Base-by-base conservation (phyloP, 2,113 vertebrate genomes). In the Limnothrissa miodon region DNA sequence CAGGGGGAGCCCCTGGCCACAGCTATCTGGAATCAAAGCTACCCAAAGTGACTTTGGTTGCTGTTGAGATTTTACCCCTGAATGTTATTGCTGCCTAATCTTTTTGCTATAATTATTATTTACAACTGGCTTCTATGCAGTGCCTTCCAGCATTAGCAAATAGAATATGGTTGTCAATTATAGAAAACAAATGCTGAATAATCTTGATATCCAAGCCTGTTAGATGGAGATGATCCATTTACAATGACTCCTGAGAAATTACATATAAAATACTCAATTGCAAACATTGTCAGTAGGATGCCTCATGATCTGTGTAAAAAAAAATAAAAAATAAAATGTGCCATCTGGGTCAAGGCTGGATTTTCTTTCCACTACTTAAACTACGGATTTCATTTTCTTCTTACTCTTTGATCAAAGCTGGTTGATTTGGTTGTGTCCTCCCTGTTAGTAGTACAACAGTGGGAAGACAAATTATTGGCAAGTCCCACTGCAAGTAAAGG, bases 361-460 rank as follows among this genome's bases (percentile, higher is more conserved):
- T 29, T 66, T 23, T 21, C 17, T 33, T 66, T 66, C 9, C 66
- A 33, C 66, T 17, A 33, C 19, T 74, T 13, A 74, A 36, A 36
- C 15, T 21, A 5, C n/a, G n/a, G 4, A 39, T 33, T 62, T 62
- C 5, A 15, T 29, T 74, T 10, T 36, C 66, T 74, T 11, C 4
- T 11, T 15, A 74, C 66, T 62, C 59, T 74, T 74, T 74, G 66
- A 74, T 74, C 66, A 74, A 74, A 33, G 33, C 66, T 74, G 66
- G 66, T 36, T 74, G 66, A 33, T 74, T 74, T 74, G 66, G 29
- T 33, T 33, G 62, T 13, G 66, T 74, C 66, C 29, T 74, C 66
- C 66, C 29, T 17, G 29, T 62, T 74, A 6, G 29, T 74, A 13
- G 66, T 17, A 15, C 36, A 36, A 74, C 1, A 74, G 17, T 36